These are phyloP conservation scores for Branchinecta lindahli DNA, from an alignment of 1,140 invertebrate species.

Conservation along the genomic window DNA sequence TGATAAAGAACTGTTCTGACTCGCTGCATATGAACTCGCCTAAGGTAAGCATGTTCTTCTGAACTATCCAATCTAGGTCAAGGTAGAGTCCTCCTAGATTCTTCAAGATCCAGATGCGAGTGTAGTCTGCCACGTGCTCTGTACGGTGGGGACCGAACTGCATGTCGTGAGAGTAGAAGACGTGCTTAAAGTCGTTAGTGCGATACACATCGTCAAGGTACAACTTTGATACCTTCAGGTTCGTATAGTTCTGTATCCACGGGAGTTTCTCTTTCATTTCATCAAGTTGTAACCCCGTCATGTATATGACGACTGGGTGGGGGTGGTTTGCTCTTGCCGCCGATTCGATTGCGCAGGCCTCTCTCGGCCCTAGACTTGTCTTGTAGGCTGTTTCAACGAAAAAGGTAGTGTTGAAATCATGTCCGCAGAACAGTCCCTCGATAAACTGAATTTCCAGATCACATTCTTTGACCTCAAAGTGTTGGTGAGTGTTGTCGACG, in stretches of 20 bases:
- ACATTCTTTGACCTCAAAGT: too few relatives aligned
- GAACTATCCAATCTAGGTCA: neutral
- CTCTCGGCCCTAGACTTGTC: neutral
- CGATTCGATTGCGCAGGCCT: neutral
- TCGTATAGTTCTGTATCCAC: neutral
- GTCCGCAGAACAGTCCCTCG: neutral
- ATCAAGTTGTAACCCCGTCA: neutral
- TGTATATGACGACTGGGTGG: neutral
- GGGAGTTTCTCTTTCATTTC: neutral
- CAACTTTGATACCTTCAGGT: neutral
- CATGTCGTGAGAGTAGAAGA: neutral
- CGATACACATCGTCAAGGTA: neutral
- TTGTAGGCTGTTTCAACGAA: neutral
- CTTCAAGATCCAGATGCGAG: neutral
- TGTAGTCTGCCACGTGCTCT: neutral
- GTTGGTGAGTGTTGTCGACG: too few relatives aligned
- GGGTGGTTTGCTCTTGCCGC: neutral
- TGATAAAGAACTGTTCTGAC: neutral
- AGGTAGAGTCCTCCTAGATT: neutral
- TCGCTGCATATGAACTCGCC: neutral
- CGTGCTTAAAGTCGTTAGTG: neutral
- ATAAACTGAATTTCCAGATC: too few relatives aligned
- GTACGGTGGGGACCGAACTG: neutral
- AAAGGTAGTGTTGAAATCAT: slow-evolving; percentile 4
- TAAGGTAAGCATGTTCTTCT: neutral